Evolutionary conservation across 1,140 invertebrate species (phyloP).

Genomic region (Conopomorpha cramerella): DNA sequence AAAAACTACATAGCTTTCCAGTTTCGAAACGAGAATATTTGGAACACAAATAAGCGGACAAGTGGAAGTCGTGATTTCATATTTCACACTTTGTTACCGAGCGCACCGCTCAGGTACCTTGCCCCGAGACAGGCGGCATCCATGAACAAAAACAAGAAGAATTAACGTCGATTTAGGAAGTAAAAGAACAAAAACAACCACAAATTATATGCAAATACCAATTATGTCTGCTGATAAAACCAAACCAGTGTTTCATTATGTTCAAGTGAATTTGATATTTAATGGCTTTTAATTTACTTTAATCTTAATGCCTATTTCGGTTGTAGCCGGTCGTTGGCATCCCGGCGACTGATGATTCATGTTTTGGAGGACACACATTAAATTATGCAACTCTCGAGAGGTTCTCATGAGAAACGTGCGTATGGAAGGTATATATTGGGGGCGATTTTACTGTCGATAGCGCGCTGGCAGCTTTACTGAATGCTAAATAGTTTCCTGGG

Average conservation of each 20-base stretch:
- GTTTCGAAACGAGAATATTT: conserved; percentile 50
- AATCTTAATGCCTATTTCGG: too few species aligned
- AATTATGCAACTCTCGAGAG: too few species aligned
- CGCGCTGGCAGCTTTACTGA: conserved; percentile 37
- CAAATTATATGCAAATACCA: conserved; percentile 43
- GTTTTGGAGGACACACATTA: too few species aligned
- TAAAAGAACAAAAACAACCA: too few species aligned
- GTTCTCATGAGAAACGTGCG: too few species aligned
- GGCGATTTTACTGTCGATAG: conserved; percentile 41
- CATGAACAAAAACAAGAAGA: conserved; percentile 13
- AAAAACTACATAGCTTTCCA: conserved; percentile 17
- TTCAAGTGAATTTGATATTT: too few species aligned
- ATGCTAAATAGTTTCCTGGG: conserved; percentile 53
- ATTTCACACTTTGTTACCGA: conserved; percentile 54
- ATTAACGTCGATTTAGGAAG: conserved; percentile 37
- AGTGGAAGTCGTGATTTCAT: conserved; percentile 57
- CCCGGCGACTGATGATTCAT: too few species aligned
- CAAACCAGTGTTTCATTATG: conserved; percentile 20
- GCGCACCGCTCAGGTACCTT: too few species aligned
- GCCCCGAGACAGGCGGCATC: too few species aligned
- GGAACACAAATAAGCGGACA: conserved; percentile 45
- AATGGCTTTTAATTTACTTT: conserved; percentile 40
- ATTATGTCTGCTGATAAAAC: conserved; percentile 19
- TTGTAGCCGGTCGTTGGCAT: too few species aligned
- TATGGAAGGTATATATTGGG: conserved; percentile 48